phyloP scores from a whole-genome alignment of 2,888 invertebrate species.

The Cremastobaeus sp. region DNA sequence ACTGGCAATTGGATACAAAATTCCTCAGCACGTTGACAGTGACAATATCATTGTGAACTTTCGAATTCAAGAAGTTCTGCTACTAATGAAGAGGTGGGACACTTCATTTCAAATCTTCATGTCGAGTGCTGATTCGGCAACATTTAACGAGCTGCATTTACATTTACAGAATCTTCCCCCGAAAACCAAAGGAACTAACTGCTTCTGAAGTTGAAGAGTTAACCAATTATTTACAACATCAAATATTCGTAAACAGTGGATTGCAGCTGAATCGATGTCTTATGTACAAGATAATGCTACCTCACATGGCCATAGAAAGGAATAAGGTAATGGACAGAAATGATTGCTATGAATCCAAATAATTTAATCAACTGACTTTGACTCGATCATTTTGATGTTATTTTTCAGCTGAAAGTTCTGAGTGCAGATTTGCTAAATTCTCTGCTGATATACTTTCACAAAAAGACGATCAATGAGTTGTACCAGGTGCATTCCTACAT shows the following conservation, averaged over 20 bases:
- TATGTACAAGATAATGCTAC: constrained; percentile 68
- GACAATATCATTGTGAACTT: constrained; percentile 68
- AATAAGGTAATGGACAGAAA: constrained; percentile 73
- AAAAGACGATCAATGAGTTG: constrained; percentile 69
- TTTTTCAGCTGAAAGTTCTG: constrained; percentile 69
- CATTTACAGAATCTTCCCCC: neutral
- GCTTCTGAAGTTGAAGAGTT: constrained; percentile 68
- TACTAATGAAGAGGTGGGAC: constrained; percentile 30
- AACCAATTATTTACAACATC: constrained; percentile 65
- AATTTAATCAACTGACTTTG: neutral
- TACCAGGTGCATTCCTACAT: constrained; percentile 43
- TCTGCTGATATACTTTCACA: constrained; percentile 71
- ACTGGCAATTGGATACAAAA: constrained; percentile 66
- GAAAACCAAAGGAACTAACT: no score
- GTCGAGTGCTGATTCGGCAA: no score
- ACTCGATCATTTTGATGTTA: neutral
- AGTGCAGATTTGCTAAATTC: constrained; percentile 63
- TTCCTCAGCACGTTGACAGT: constrained; percentile 66
- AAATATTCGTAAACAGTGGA: constrained; percentile 63
- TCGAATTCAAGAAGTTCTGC: constrained; percentile 56
- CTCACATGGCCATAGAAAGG: constrained; percentile 68
- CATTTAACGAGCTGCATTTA: no score
- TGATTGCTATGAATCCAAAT: no score
- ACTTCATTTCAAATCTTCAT: no score
- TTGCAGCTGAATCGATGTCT: constrained; percentile 69